A percentile compares a stretch with the other conserved stretches of the same genome.
phyloP scores from a whole-genome alignment of 2,888 invertebrate species.

The Cephus pygmeus region DNA sequence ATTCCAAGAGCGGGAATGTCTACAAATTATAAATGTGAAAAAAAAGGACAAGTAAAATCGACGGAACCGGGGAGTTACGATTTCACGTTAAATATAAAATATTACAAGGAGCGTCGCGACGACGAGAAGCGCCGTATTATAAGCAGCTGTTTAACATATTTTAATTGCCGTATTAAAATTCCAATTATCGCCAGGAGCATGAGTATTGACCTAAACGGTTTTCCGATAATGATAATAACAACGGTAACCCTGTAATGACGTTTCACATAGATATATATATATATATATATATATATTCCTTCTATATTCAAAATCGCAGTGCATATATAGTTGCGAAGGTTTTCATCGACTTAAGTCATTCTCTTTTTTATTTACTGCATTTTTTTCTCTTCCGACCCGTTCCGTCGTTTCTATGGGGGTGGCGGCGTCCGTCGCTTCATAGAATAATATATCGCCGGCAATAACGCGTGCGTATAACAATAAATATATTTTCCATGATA shows the following conservation, averaged over 20 bases:
- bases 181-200: conserved; percentile 27
- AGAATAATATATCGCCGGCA: conserved; percentile 25
- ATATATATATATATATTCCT: background rate
- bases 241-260: background rate
- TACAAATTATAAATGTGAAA: conserved; percentile 40
- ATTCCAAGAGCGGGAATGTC: conserved; percentile 19
- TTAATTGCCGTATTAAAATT: conserved; percentile 57
- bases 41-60: conserved; percentile 38
- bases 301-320: background rate
- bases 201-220: background rate
- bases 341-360: background rate
- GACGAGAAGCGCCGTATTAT: conserved; percentile 35
- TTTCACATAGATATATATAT: background rate
- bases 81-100: conserved; percentile 60
- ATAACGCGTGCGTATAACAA: conserved; percentile 33
- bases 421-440: background rate
- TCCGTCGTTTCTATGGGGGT: conserved; percentile 5
- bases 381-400: background rate
- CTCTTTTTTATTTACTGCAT: background rate
- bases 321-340: background rate
- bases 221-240: background rate
- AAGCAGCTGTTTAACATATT: conserved; percentile 60
- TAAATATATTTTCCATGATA: conserved; percentile 35
- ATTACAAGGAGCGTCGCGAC: conserved; percentile 42
- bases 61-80: conserved; percentile 47